Evolutionary conservation across 2,888 invertebrate genomes (phyloP).

Genomic region (Nowickia ferox): DNA sequence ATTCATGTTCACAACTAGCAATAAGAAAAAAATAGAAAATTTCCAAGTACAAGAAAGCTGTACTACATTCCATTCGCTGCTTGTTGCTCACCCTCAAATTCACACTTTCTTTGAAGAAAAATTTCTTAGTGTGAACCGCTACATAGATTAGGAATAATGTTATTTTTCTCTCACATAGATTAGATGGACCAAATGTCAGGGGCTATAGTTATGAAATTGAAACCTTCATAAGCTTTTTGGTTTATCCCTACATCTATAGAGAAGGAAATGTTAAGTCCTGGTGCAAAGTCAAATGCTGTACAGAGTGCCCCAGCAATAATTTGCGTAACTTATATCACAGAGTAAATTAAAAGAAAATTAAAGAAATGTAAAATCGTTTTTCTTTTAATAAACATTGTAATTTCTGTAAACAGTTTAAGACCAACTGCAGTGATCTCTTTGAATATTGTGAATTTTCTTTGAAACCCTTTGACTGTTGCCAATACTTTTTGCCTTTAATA

Average conservation of each 20-base stretch:
- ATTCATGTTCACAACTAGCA: too few species aligned
- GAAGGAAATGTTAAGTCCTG: slow-evolving; percentile 75
- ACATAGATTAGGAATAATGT: too few species aligned
- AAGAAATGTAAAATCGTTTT: neutral
- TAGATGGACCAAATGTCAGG: slow-evolving; percentile 49
- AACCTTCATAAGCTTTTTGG: slow-evolving; percentile 78
- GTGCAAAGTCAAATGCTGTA: slow-evolving; percentile 77
- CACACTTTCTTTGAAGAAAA: too few species aligned
- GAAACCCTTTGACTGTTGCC: slow-evolving; percentile 85
- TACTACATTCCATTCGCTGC: too few species aligned
- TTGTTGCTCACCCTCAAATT: too few species aligned
- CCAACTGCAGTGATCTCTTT: slow-evolving; percentile 84
- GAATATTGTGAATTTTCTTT: slow-evolving; percentile 85
- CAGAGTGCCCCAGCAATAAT: slow-evolving; percentile 77
- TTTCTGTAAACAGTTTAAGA: slow-evolving; percentile 68
- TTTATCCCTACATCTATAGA: slow-evolving; percentile 80
- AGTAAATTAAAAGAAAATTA: slow-evolving; percentile 71
- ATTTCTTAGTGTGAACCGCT: too few species aligned
- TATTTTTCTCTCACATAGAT: neutral
- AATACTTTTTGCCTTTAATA: slow-evolving; percentile 85
- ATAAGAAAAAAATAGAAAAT: too few species aligned
- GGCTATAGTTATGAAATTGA: slow-evolving; percentile 80
- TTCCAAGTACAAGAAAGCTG: too few species aligned
- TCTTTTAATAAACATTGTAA: neutral
- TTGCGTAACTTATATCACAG: slow-evolving; percentile 75